These are phyloP conservation scores for Alouatta palliata DNA, from an alignment of 2,113 vertebrate genomes.

Conservation along the genomic window DNA sequence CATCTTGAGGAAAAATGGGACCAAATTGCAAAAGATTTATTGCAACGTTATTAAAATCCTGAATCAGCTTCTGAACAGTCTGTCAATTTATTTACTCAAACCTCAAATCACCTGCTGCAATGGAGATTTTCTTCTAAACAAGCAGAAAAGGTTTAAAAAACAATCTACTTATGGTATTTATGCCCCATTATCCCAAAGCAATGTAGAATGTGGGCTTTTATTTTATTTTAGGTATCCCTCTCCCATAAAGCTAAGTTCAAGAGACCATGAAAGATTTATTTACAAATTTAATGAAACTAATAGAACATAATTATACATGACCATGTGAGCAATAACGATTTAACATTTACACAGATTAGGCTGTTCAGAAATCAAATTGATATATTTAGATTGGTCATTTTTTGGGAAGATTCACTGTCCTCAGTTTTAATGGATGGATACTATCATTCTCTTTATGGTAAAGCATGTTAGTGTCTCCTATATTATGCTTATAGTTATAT, in stretches of 20 bases:
- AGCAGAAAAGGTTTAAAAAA: neutral
- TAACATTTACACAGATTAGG: conserved; percentile 80
- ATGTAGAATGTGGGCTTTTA: neutral
- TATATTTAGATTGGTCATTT: conserved; percentile 82
- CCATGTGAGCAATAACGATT: conserved; percentile 74
- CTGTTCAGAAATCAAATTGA: conserved; percentile 75
- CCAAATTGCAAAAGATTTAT: neutral
- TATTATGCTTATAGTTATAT: neutral
- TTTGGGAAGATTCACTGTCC: conserved; percentile 75
- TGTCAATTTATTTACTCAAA: neutral
- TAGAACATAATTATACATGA: conserved; percentile 78
- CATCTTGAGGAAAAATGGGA: neutral
- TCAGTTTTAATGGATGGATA: conserved; percentile 71
- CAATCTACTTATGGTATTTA: neutral
- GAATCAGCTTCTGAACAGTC: neutral
- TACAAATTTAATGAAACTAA: conserved; percentile 72
- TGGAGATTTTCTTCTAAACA: neutral
- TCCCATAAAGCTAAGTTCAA: neutral
- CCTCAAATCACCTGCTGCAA: neutral
- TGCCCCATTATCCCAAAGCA: neutral
- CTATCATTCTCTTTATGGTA: neutral
- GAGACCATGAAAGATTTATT: conserved; percentile 62
- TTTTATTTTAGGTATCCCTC: neutral
- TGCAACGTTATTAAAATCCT: neutral
- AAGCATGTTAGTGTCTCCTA: neutral